These are phyloP conservation scores for Blastobasis lacticolella DNA, from an alignment of 2,888 invertebrate genomes.

Conservation along the genomic window DNA sequence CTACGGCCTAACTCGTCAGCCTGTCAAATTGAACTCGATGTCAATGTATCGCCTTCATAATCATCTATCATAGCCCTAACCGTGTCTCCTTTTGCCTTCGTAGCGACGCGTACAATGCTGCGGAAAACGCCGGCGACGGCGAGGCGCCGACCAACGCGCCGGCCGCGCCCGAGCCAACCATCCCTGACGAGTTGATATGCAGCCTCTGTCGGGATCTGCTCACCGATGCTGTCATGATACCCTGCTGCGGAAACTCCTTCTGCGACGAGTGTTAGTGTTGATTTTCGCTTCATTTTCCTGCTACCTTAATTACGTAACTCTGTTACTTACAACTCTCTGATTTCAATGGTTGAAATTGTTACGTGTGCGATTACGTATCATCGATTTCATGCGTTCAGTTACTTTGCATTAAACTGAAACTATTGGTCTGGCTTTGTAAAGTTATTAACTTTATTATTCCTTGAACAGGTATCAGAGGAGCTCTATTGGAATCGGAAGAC, in stretches of 20 bases:
- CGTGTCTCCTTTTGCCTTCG: conserved; percentile 14
- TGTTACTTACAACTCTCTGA: too few relatives aligned
- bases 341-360: too few relatives aligned
- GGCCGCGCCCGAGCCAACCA: conserved; percentile 81
- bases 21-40: too few relatives aligned
- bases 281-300: too few relatives aligned
- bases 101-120: conserved; percentile 87
- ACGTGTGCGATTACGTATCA: too few relatives aligned
- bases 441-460: neutral
- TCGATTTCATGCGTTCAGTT: too few relatives aligned
- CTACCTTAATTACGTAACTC: too few relatives aligned
- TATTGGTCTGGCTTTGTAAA: too few relatives aligned
- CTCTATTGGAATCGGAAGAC: conserved; percentile 92
- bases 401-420: too few relatives aligned
- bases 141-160: conserved; percentile 76
- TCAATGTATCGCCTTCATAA: too few relatives aligned
- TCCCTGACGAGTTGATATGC: conserved; percentile 94
- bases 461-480: conserved; percentile 85
- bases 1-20: too few relatives aligned
- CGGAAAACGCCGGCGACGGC: conserved; percentile 72
- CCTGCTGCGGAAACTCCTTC: conserved; percentile 98
- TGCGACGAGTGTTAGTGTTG: conserved; percentile 95
- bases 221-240: conserved; percentile 97
- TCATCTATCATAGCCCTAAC: too few relatives aligned
- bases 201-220: conserved; percentile 93